Evolutionary conservation across 23 tunicate genomes (phyloP), one percentile per base, ranked within the genome.

Genomic region (Styela plicata): DNA sequence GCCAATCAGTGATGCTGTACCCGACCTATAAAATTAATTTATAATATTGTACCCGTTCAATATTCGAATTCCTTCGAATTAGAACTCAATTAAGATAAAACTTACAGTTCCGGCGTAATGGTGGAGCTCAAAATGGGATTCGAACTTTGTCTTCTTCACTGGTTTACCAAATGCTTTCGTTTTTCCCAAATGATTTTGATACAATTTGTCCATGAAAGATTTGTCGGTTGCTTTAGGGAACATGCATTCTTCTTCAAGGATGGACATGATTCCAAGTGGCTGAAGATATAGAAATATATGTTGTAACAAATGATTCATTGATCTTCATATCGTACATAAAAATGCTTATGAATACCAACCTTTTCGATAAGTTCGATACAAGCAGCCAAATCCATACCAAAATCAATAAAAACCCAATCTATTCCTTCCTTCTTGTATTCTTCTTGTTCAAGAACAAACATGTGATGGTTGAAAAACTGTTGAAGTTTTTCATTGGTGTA

Each of bases 381-480:
- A 64, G 93, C 98, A 33, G 98, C 98, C 89, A 93, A 90, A 73
- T 95, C 96, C 99, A 89, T 95, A 78, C 99, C 99, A 83, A 96
- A 96, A 96, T 96, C 99, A 69, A 96, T 88, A 79, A 88, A 87
- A 27, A 82, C 88, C 99, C 99, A 96, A 17, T 96, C 86, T 36
- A 96, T 96, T 53, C 99, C 99, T 82, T 96, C 99, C 65, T 86
- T 89, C 70, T 96, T 96, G 86, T 96, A 96, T 81, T 87, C 94
- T 85, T 96, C 99, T 83, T 96, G 99, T 83, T 96, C 99, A 2
- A 96, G 78, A 31, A 96, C 97, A 79, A 96, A 96, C 99, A 96
- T 96, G 97, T 96, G 99, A 74, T 96, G 99, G 94, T 96, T 96
- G 94, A 96, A 96, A 76, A 96, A 96, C 66, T 96, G 99, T 83